Conservation (phyloP, 2,797 vertebrate species). For the Paramormyrops hopkinsi region DNA sequence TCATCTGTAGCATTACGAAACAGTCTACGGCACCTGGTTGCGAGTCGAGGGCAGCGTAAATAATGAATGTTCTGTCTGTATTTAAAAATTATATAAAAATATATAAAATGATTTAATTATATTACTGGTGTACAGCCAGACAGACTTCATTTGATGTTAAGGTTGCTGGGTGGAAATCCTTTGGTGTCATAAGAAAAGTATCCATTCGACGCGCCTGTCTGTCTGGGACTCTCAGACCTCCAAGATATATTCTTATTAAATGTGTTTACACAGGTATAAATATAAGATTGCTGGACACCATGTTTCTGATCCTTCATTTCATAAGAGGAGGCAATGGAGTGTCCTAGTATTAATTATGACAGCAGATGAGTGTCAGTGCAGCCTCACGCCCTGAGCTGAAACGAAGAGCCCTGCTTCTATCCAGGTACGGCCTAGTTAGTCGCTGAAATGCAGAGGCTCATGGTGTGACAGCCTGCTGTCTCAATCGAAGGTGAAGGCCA, state of each 20-base stretch:
- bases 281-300: background rate
- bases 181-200: background rate
- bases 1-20: background rate
- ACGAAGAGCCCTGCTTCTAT: background rate
- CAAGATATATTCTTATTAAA: slow-evolving; percentile 30
- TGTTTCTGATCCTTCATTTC: background rate
- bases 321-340: too few species aligned
- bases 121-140: slow-evolving; percentile 20
- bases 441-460: background rate
- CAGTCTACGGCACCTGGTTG: background rate
- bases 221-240: slow-evolving; percentile 20
- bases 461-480: background rate
- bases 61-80: background rate
- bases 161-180: slow-evolving; percentile 7
- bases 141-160: slow-evolving; percentile 34
- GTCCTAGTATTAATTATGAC: background rate
- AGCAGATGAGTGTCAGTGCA: background rate
- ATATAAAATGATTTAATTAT: background rate
- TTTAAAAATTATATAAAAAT: background rate
- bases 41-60: background rate
- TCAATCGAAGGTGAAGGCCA: background rate
- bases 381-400: background rate
- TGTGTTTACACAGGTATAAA: slow-evolving; percentile 8
- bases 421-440: background rate
- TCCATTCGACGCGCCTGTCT: background rate